phyloP scores from a whole-genome alignment of 2,113 vertebrate species.

The Lycocorax pyrrhopterus region DNA sequence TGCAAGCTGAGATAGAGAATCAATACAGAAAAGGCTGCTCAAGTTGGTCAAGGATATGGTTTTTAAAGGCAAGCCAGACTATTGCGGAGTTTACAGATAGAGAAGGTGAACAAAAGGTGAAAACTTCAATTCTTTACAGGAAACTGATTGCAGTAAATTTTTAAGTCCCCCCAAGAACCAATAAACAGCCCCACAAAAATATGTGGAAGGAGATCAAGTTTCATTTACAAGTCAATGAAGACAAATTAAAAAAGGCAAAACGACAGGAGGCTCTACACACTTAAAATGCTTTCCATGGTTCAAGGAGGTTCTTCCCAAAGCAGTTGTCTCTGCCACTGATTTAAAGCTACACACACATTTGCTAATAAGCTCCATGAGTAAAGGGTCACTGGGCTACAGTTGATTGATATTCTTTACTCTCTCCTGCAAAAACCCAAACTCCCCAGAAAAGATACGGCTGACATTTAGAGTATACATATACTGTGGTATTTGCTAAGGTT shows the following conservation, averaged over 20 bases:
- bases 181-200: not conserved
- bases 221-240: not conserved
- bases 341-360: not conserved
- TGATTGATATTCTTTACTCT: not conserved
- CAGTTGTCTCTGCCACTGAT: not conserved
- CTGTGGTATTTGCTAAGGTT: slow-evolving; percentile 19
- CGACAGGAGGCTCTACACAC: not conserved
- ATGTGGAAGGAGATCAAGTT: not conserved
- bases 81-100: not conserved
- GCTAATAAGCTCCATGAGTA: not conserved
- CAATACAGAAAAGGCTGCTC: not conserved
- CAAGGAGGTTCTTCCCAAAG: not conserved
- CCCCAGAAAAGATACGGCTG: not conserved
- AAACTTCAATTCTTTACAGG: not conserved
- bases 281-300: not conserved
- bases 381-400: not conserved
- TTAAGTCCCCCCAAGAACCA: not conserved
- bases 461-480: slow-evolving; percentile 4
- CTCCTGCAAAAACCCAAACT: not conserved
- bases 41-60: not conserved
- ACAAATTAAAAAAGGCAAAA: not conserved
- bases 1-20: not conserved
- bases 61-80: not conserved
- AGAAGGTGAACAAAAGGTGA: not conserved
- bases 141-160: not conserved